Evolutionary conservation across 2,888 invertebrate genomes (phyloP), one percentile per base, ranked within the genome.

Genomic region (Drosophila parthenogenetica): DNA sequence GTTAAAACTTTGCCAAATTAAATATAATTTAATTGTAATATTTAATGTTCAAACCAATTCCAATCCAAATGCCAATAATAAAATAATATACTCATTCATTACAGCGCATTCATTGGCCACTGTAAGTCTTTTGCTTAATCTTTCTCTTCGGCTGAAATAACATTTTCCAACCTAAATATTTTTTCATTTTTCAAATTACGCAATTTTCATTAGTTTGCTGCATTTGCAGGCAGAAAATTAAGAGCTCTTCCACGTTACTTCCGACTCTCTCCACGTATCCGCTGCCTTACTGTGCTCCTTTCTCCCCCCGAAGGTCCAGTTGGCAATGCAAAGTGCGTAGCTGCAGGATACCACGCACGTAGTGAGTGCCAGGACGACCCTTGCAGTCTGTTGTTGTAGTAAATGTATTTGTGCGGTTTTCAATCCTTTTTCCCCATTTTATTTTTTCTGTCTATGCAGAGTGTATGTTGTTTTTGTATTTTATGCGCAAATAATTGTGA

Each of bases 161-260:
- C 43, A 82, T 72, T 69, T 61, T 49, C 16, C 50, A 58, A 13
- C 40, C 43, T 73, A n/a, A 14, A 65, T 57, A 64, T 75, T 29
- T 29, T 77, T 76, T 78, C 58, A 75, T 81, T 79, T 81, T 79
- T 80, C 73, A 84, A 87, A 90, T 87, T 87, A 87, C 87, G 89
- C 87, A 90, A 90, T 90, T 87, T 89, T 87, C 88, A 87, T 87
- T 89, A 87, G 86, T 84, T 83, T 86, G 88, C 77, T 66, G 88
- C 86, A 70, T 85, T 81, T 87, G 84, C 90, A 67, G 81, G 77
- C 81, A 85, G 55, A 55, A 55, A 85, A 89, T 83, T 83, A 85
- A 89, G 86, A 83, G 83, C 79, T 64, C 58, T 50, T 14, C 68
- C 58, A 42, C 40, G 45, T 39, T 19, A 40, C 55, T 54, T 43